Percentiles rank a stretch among this genome's conserved stretches.
Evolutionary conservation across 2,113 vertebrate species (phyloP).

Genomic region (Helogale parvula): DNA sequence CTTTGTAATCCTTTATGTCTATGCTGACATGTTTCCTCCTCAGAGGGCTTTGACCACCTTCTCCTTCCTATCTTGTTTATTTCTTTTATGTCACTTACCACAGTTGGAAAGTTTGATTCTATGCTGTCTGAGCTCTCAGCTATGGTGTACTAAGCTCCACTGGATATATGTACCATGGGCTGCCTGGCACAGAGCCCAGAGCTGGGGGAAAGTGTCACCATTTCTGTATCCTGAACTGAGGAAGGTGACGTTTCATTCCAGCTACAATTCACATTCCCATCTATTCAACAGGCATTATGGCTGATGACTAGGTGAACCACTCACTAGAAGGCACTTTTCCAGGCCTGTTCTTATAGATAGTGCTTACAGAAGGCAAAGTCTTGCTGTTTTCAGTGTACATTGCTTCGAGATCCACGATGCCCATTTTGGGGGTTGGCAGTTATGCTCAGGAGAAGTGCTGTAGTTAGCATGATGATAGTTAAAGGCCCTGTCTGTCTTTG

Average conservation of each 20-base stretch:
- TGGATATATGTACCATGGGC: accelerated
- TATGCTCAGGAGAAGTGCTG: neutral
- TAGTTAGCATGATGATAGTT: neutral
- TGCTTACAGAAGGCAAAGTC: neutral
- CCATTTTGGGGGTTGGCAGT: neutral
- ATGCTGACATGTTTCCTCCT: neutral
- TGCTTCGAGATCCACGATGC: neutral
- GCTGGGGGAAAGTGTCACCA: neutral
- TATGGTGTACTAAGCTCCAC: neutral
- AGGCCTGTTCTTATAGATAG: neutral
- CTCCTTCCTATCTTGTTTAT: neutral
- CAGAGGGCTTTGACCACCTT: neutral
- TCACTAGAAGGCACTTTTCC: neutral
- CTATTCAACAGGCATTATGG: neutral
- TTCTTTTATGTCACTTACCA: neutral
- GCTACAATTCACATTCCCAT: neutral
- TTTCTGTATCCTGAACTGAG: neutral
- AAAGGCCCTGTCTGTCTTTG: neutral
- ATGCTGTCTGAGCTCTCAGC: neutral
- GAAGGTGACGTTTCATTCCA: neutral
- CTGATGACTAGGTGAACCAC: neutral
- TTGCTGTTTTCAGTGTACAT: neutral
- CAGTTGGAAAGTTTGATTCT: neutral
- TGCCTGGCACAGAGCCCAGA: neutral
- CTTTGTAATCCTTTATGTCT: neutral